These are phyloP conservation scores for Noctua janthe DNA, from an alignment of 2,888 invertebrate genomes.

Conservation along the genomic window DNA sequence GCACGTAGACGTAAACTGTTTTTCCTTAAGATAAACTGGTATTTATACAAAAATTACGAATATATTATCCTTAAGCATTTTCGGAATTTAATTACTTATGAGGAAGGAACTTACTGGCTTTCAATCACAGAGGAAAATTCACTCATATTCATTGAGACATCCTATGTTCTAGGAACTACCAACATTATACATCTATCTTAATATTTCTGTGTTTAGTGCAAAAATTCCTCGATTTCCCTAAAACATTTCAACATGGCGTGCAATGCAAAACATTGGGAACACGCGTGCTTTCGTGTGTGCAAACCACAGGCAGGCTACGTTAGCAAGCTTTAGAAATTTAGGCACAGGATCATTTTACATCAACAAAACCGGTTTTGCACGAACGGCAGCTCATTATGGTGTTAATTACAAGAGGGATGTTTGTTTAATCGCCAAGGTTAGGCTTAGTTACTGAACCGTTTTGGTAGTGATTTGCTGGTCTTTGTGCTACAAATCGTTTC, in stretches of 20 bases:
- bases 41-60: not conserved
- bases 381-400: constrained; percentile 18
- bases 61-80: not conserved
- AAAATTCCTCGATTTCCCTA: constrained; percentile 24
- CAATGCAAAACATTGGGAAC: constrained; percentile 65
- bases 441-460: not conserved
- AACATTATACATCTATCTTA: not conserved
- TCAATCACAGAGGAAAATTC: not conserved
- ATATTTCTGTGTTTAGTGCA: constrained; percentile 1
- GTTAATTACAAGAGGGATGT: constrained; percentile 22
- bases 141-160: not conserved
- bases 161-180: not conserved
- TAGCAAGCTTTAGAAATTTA: constrained; percentile 41
- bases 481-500: not conserved
- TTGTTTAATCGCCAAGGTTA: constrained; percentile 48
- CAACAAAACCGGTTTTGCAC: constrained; percentile 41
- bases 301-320: constrained; percentile 41
- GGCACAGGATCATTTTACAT: constrained; percentile 51
- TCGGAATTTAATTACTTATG: not conserved
- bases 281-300: constrained; percentile 51
- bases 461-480: not conserved
- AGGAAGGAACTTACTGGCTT: too few species aligned
- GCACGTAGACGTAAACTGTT: constrained; percentile 3
- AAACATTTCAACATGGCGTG: constrained; percentile 25
- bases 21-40: constrained; percentile 13